Conservation (phyloP, 1,140 invertebrate species). For the Hyposmocoma kahamanoa region DNA sequence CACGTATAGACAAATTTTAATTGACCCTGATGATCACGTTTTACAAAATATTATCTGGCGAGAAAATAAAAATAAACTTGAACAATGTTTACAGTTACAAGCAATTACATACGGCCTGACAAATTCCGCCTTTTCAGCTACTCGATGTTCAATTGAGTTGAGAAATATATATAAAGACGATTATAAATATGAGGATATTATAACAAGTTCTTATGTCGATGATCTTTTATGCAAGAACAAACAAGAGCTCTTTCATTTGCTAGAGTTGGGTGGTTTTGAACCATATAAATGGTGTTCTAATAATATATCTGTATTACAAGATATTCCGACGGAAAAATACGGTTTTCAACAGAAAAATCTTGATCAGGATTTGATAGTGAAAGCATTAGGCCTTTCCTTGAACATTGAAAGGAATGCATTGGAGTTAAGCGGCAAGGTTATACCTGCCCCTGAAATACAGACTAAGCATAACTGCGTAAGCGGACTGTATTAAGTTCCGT, state of each 20-base stretch:
- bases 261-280: constrained; percentile 28
- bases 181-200: constrained; percentile 31
- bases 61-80: constrained; percentile 7
- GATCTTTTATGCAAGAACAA: constrained; percentile 41
- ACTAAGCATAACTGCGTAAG: too few species aligned
- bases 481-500: too few species aligned
- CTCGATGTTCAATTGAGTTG: constrained; percentile 39
- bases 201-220: constrained; percentile 58
- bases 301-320: constrained; percentile 13
- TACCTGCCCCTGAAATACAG: too few species aligned
- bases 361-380: too few species aligned
- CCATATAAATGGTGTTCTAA: constrained; percentile 47
- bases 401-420: too few species aligned
- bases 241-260: constrained; percentile 22
- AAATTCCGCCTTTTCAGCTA: constrained; percentile 44
- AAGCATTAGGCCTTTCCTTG: too few species aligned
- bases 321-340: too few species aligned
- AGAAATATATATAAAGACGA: constrained; percentile 28
- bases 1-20: constrained; percentile 64
- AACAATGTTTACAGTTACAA: constrained; percentile 19
- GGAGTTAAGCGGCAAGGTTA: too few species aligned
- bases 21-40: constrained; percentile 19
- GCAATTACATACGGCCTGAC: constrained; percentile 48
- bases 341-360: too few species aligned
- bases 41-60: constrained; percentile 52